Evolutionary conservation across 2,113 vertebrate genomes (phyloP).

Genomic region (Suricata suricatta): DNA sequence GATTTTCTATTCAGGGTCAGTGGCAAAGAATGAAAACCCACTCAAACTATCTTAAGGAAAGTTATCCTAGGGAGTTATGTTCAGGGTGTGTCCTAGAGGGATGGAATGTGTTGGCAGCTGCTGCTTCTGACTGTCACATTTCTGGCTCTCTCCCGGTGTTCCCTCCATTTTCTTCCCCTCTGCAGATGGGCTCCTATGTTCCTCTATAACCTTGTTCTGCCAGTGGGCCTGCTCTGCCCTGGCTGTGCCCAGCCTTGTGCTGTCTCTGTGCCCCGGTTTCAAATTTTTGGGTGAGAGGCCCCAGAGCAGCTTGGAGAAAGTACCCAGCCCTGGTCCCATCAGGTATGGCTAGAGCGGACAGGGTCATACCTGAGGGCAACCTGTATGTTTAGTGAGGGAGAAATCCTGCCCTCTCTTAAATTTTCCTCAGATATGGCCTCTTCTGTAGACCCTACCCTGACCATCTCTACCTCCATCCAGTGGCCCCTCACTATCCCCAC

Average conservation of each 20-base stretch:
- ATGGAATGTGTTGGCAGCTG: rapidly evolving
- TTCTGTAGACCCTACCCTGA: not conserved
- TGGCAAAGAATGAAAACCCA: not conserved
- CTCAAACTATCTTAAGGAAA: not conserved
- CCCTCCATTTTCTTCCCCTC: not conserved
- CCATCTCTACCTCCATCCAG: not conserved
- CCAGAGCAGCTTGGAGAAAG: not conserved
- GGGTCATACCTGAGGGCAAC: not conserved
- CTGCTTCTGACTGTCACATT: not conserved
- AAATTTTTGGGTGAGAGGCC: not conserved
- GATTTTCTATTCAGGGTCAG: not conserved
- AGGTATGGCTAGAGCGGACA: not conserved
- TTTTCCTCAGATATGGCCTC: not conserved
- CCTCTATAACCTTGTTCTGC: not conserved
- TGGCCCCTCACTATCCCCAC: not conserved
- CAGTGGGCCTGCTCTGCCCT: not conserved
- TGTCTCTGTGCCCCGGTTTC: not conserved
- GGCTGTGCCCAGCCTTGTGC: not conserved
- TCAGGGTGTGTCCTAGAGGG: not conserved
- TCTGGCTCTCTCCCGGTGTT: not conserved
- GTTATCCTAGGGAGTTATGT: not conserved
- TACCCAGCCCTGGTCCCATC: not conserved
- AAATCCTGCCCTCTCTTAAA: not conserved
- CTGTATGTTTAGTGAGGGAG: not conserved
- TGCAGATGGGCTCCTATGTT: not conserved